Evolutionary conservation across 2,888 invertebrate genomes (phyloP), one percentile per base, ranked within the genome.

Genomic region (Marronus borbonicus): DNA sequence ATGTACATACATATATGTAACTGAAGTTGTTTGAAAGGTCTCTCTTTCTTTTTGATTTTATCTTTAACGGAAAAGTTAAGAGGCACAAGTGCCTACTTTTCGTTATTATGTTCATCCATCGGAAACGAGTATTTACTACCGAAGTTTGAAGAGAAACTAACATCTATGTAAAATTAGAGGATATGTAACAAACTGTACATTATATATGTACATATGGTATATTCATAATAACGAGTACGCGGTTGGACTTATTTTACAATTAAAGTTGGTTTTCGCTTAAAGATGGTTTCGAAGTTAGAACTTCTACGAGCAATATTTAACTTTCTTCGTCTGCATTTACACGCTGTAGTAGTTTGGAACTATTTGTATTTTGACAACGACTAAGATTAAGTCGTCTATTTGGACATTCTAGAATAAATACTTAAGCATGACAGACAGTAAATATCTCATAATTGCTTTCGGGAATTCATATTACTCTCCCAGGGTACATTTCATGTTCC

Each of bases 321-420:
- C 72, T 72, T 72, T 60, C 72, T 60, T 72, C 60, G 36, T 60
- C 58, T 44, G 44, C 36, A 72, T 72, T 72, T 58, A 60, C 72
- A 72, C 58, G 44, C 14, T 12, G 24, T 20, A 39, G 60, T 72
- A 72, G 58, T 72, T 52, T 20, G 44, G 44, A 60, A 72, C 24
- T 60, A 36, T 60, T 72, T 55, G 55, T 55, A 55, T 55, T 55
- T 70, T 70, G 58, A 70, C 36, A 58, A 58, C 58, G 70, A 58
- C 58, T 31, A 31, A 70, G 70, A 70, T 36, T 58, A 72, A 72
- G 60, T 60, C 72, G 52, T 72, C 58, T 72, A 72, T 72, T 72
- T 72, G 60, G 72, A 72, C 44, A 58, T 44, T 36, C 20, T 20
- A 44, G 14, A 39, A 60, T 72, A 60, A 39, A 60, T 44, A 60